These are phyloP conservation scores for Euthynnus affinis DNA, from an alignment of 2,797 vertebrate species.

Conservation along the genomic window DNA sequence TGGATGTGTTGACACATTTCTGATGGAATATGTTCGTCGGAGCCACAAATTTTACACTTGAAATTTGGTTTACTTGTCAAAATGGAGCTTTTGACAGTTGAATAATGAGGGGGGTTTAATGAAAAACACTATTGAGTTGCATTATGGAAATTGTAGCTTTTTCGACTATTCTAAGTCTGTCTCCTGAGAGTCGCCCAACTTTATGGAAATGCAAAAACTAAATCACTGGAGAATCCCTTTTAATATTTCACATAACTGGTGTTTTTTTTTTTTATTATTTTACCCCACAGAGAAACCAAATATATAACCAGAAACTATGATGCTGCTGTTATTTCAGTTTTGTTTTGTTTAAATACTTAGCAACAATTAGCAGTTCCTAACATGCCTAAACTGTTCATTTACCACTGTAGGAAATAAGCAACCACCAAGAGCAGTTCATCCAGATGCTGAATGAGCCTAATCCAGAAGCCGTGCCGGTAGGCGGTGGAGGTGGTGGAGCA, in stretches of 20 bases:
- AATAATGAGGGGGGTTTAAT: neutral
- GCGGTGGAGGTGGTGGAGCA: conserved; percentile 77
- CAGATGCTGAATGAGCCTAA: conserved; percentile 97
- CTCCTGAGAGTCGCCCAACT: too few species aligned
- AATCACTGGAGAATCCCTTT: too few species aligned
- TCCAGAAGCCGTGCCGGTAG: conserved; percentile 87
- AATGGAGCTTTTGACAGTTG: neutral
- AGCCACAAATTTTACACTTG: neutral
- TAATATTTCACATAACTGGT: too few species aligned
- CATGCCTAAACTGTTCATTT: neutral
- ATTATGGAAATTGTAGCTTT: too few species aligned
- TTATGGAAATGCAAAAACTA: too few species aligned
- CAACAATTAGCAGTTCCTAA: neutral
- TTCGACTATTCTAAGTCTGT: too few species aligned
- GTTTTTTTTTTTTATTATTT: too few species aligned
- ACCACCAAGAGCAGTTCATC: conserved; percentile 97
- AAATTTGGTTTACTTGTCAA: neutral
- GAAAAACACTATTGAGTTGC: neutral
- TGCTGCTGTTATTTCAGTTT: too few species aligned
- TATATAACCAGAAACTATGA: too few species aligned
- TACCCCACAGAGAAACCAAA: too few species aligned
- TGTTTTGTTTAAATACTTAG: neutral
- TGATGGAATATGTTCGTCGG: neutral
- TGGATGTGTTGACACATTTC: neutral
- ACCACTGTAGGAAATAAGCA: conserved; percentile 92